Evolutionary conservation across 1,140 invertebrate genomes (phyloP).

Genomic region (Dendroctonus ponderosae): DNA sequence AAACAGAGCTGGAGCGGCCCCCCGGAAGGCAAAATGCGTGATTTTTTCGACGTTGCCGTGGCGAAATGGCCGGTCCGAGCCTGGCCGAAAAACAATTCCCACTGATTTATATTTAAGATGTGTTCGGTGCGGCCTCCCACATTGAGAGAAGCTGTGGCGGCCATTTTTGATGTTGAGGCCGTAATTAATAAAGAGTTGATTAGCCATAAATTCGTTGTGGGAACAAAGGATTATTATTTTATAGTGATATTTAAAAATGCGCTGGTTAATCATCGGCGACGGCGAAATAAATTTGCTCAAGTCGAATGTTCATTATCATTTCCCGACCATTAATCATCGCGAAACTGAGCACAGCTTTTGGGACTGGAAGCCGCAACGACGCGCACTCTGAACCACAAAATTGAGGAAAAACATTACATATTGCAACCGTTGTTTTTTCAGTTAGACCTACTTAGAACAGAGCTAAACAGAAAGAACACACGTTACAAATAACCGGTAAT

Average conservation of each 20-base stretch:
- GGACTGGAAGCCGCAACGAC: too few relatives aligned
- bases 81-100: constrained; percentile 18
- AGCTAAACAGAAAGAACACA: constrained; percentile 23
- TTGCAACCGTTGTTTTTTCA: not conserved
- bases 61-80: not conserved
- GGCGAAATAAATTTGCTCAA: too few relatives aligned
- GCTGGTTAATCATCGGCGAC: not conserved
- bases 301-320: too few relatives aligned
- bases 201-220: constrained; percentile 29
- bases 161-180: constrained; percentile 31
- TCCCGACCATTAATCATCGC: too few relatives aligned
- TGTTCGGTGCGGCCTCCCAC: constrained; percentile 31
- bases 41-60: too few relatives aligned
- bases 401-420: too few relatives aligned
- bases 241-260: not conserved
- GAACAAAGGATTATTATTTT: constrained; percentile 16
- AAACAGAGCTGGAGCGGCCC: too few relatives aligned
- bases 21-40: too few relatives aligned
- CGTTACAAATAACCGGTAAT: constrained; percentile 23
- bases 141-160: constrained; percentile 35
- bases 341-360: too few relatives aligned
- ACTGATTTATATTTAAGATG: constrained; percentile 33
- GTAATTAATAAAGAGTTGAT: constrained; percentile 34
- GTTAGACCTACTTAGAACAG: constrained; percentile 3
- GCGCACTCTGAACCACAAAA: too few relatives aligned